Percentiles rank a stretch among this genome's conserved stretches.
Evolutionary conservation across 92 coral and sea anemone genomes (phyloP).

Genomic region (Ricordea florida): DNA sequence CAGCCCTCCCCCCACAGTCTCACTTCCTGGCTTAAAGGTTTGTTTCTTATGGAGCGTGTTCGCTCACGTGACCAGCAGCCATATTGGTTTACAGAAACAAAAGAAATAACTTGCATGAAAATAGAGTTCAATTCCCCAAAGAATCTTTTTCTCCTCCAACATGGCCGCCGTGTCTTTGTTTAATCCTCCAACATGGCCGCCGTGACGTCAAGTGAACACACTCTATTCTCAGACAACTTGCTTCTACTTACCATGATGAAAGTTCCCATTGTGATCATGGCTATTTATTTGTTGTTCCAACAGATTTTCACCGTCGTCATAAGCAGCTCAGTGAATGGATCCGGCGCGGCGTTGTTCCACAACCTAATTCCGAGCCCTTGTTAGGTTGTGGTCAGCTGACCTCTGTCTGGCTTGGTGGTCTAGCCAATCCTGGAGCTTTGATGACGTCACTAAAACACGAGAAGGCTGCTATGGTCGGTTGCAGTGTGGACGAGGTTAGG

Average conservation of each 20-base stretch:
- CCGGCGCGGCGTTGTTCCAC: conserved; percentile 79
- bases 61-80: too few species aligned
- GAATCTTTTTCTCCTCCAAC: too few species aligned
- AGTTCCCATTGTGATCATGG: not conserved
- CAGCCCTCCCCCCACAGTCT: conserved; percentile 92
- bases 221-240: not conserved
- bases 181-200: too few species aligned
- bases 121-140: too few species aligned
- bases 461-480: conserved; percentile 84
- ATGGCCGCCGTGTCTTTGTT: too few species aligned
- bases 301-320: conserved; percentile 82
- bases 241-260: not conserved
- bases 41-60: conserved; percentile 7
- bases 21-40: conserved; percentile 89
- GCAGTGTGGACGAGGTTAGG: conserved; percentile 75
- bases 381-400: conserved; percentile 78
- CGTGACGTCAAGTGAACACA: too few species aligned
- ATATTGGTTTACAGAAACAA: too few species aligned
- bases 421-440: conserved; percentile 90
- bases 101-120: too few species aligned
- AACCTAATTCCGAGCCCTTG: conserved; percentile 69
- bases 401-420: conserved; percentile 96
- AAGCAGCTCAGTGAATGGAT: conserved; percentile 83
- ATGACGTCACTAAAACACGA: conserved; percentile 84
- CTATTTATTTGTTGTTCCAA: not conserved